Conservation (phyloP, 2,113 vertebrate species). For the Rhodinocichla rosea region DNA sequence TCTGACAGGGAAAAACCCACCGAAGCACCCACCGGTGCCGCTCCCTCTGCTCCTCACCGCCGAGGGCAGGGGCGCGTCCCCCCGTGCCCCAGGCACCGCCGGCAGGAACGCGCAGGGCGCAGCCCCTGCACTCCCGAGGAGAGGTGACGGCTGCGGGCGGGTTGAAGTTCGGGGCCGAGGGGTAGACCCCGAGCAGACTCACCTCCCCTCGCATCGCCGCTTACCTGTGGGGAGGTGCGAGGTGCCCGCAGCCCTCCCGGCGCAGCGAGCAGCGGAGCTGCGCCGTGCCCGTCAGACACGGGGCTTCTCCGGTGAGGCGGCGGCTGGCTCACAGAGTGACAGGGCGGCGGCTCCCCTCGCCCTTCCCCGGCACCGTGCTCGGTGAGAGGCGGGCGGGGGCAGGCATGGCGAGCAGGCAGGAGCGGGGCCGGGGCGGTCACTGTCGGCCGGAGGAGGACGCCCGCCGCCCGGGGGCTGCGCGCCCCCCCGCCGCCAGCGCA, state of each 20-base stretch:
- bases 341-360: neutral
- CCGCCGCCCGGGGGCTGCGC: neutral
- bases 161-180: neutral
- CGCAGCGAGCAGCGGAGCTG: neutral
- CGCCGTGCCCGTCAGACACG: neutral
- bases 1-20: neutral
- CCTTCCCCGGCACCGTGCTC: neutral
- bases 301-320: neutral
- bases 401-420: slow-evolving; percentile 3
- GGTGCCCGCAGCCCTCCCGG: neutral
- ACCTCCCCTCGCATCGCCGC: neutral
- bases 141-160: neutral
- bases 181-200: neutral
- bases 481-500: neutral
- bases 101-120: neutral
- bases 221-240: neutral
- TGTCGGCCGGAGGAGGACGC: neutral
- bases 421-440: neutral
- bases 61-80: neutral
- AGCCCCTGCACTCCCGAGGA: neutral
- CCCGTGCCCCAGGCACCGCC: too few species aligned
- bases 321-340: neutral
- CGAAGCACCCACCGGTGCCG: neutral
- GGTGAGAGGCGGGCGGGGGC: neutral
- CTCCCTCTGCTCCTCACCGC: neutral